Evolutionary conservation across 30 jellyfish, hydroid and myxozoan genomes (phyloP).

Genomic region (Clytia hemisphaerica): DNA sequence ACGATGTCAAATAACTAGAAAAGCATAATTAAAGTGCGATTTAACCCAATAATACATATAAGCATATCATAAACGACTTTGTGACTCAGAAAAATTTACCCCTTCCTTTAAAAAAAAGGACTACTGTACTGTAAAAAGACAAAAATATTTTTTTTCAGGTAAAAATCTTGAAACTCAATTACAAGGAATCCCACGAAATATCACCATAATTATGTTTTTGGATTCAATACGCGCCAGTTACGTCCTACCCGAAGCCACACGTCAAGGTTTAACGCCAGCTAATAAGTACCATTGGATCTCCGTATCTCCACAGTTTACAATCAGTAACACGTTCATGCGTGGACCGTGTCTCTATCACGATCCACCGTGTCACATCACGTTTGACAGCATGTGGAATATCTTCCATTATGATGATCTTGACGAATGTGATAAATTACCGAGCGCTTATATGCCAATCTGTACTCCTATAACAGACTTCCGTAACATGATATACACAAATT

Average conservation of each 20-base stretch:
- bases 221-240: constrained; percentile 8
- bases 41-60: too few relatives aligned
- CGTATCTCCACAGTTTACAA: not conserved
- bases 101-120: too few relatives aligned
- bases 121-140: too few relatives aligned
- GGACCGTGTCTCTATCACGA: not conserved
- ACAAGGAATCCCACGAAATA: too few relatives aligned
- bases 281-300: not conserved
- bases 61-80: too few relatives aligned
- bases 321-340: constrained; percentile 5
- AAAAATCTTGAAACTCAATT: too few relatives aligned
- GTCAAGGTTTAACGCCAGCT: not conserved
- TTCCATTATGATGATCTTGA: not conserved
- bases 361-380: constrained; percentile 5
- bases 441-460: not conserved
- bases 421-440: not conserved
- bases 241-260: not conserved
- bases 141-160: too few relatives aligned
- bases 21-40: too few relatives aligned
- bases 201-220: not conserved
- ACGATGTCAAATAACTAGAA: too few relatives aligned
- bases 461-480: not conserved
- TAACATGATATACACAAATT: not conserved
- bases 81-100: not conserved
- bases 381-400: not conserved